Conservation (phyloP, 1,140 invertebrate genomes). For the Hylaeus anthracinus region DNA sequence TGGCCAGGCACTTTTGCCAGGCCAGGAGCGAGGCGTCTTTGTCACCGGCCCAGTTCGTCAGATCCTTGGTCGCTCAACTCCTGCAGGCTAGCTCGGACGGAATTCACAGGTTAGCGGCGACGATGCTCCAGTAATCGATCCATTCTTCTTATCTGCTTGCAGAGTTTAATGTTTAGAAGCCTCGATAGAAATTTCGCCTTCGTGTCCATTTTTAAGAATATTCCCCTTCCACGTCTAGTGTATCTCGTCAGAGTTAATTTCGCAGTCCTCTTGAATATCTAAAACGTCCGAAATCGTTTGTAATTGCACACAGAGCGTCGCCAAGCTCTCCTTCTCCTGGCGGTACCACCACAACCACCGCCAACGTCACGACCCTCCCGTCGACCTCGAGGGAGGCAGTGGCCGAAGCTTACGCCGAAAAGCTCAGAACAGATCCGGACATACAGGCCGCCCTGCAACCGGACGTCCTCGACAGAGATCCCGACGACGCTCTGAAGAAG, state of each 20-base stretch:
- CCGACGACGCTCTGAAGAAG: slow-evolving; percentile 95
- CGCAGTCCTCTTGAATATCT: not conserved
- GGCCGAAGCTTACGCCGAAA: slow-evolving; percentile 91
- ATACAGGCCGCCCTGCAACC: slow-evolving; percentile 87
- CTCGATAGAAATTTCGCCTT: too few relatives aligned
- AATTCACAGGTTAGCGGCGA: slow-evolving; percentile 64
- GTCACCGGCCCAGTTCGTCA: slow-evolving; percentile 91
- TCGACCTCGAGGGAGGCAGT: slow-evolving; percentile 77
- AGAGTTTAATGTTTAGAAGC: too few relatives aligned
- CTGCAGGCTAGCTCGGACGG: slow-evolving; percentile 77
- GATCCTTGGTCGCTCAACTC: slow-evolving; percentile 89
- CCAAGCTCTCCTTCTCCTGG: slow-evolving; percentile 36
- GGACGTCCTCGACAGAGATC: slow-evolving; percentile 89
- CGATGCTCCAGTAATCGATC: not conserved
- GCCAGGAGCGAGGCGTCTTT: slow-evolving; percentile 82
- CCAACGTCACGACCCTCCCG: slow-evolving; percentile 47
- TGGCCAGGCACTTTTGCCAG: slow-evolving; percentile 93
- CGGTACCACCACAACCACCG: slow-evolving; percentile 67
- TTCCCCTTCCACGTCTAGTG: not conserved
- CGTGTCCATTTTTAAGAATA: not conserved
- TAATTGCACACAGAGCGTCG: slow-evolving; percentile 26
- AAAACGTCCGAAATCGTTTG: not conserved
- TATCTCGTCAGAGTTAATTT: not conserved
- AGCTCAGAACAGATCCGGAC: slow-evolving; percentile 88
- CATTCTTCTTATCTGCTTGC: too few relatives aligned